Conservation (phyloP, 2,113 vertebrate genomes). For the Cepphus grylle region DNA sequence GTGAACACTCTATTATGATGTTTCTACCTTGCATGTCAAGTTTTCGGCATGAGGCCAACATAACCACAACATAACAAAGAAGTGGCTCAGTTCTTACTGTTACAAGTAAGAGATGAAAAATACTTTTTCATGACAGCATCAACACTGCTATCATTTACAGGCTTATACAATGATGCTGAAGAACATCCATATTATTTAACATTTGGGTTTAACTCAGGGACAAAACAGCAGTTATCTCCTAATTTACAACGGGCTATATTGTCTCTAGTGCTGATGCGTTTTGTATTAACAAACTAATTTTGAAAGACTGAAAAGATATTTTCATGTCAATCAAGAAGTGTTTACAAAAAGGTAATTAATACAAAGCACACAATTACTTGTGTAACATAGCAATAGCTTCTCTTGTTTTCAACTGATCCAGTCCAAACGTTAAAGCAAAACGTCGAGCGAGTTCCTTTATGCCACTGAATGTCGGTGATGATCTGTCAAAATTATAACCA, state of each 20-base stretch:
- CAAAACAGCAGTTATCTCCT: not conserved
- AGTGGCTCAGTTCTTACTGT: not conserved
- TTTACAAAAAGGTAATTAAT: not conserved
- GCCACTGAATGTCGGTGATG: constrained; percentile 91
- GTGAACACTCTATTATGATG: not conserved
- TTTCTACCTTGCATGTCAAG: not conserved
- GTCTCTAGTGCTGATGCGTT: not conserved
- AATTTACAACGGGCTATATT: not conserved
- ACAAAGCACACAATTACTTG: constrained; percentile 84
- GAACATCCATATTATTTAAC: not conserved
- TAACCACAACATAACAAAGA: not conserved
- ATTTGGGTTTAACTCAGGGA: not conserved
- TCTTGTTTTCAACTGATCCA: constrained; percentile 98
- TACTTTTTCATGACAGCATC: not conserved
- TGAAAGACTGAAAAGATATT: not conserved
- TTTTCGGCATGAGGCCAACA: not conserved
- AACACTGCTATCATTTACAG: not conserved
- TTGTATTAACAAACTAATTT: not conserved
- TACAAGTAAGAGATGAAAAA: not conserved
- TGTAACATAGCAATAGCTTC: constrained; percentile 99
- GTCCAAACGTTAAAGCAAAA: constrained; percentile 96
- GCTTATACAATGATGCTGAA: not conserved
- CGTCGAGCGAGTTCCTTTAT: constrained; percentile 98
- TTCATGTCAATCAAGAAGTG: not conserved
- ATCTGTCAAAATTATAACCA: constrained; percentile 94